Base-by-base conservation (phyloP, 2,113 vertebrate genomes). In the Scartelaos histophorus region DNA sequence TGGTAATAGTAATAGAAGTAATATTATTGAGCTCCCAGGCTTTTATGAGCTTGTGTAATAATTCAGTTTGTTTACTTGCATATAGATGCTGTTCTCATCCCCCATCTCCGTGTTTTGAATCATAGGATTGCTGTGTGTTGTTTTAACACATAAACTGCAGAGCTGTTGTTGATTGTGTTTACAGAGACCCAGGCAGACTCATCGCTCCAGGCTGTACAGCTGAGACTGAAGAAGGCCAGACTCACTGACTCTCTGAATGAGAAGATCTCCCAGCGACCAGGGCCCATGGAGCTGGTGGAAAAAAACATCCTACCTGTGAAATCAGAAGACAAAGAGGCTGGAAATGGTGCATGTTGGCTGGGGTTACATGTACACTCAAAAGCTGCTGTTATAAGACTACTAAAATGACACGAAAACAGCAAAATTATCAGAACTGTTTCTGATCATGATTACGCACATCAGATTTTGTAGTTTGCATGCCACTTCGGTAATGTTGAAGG, bases 281-380 rank as follows among this genome's bases (percentile, higher is more conserved):
- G 97, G 5, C 95, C 97, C 6, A 96, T 98, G 96, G 97, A 99
- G 87, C 93, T 99, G 76, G 96, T 99, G 69, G 96, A 97, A 92
- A 99, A 99, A 83, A 99, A 99, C 85, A 98, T 98, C 86, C 94
- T 99, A 67, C 96, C 98, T 25, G 96, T 98, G 34, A 95, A 96
- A 69, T 93, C 94, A 68, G 93, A 91, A 0, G 92, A 94, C 65
- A 95, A 98, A 84, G 96, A 97, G 87, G 94, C 93, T 11, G 93
- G 94, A 76, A 94, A 94, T 91, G 96, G 97, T 94, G 89, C 80
- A 87, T 22, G 22, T 57, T 51, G 16, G 5, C 49, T 19, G 49
- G 29, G 29, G 29, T 29, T 29, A 29, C 29, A 29, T 29, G 29
- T 4, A 29, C 29, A 29, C 29, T 29, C 29, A 29, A 29, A 29